Evolutionary conservation across 2,888 invertebrate species (phyloP).

Genomic region (Limulus polyphemus): DNA sequence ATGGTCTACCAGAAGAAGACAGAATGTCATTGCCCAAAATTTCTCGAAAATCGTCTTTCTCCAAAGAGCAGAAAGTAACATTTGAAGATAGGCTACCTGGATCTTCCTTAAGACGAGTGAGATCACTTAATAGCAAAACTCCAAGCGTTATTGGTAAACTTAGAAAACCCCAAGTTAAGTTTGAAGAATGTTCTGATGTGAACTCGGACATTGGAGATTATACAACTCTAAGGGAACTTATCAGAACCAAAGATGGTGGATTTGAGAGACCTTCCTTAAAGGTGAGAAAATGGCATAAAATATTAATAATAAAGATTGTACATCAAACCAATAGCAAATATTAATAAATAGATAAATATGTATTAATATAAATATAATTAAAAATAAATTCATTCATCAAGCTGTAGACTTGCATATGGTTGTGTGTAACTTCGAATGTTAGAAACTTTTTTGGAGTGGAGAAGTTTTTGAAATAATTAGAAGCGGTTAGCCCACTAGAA

Average conservation of each 20-base stretch:
- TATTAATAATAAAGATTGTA: no score
- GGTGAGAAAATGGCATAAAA: no score
- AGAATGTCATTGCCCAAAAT: slow-evolving; percentile 27
- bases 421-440: no score
- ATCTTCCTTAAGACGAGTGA: slow-evolving; percentile 13
- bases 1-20: slow-evolving; percentile 17
- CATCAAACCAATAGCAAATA: no score
- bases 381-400: no score
- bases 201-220: slow-evolving; percentile 60
- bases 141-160: slow-evolving; percentile 22
- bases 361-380: no score
- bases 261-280: no score
- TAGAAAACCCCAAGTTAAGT: slow-evolving; percentile 42
- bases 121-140: slow-evolving; percentile 20
- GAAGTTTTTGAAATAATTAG: no score
- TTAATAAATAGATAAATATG: no score
- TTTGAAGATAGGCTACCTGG: slow-evolving; percentile 48
- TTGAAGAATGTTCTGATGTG: slow-evolving; percentile 30
- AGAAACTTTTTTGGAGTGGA: no score
- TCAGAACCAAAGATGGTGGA: slow-evolving; percentile 8
- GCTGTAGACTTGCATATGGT: no score
- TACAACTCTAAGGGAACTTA: slow-evolving; percentile 51
- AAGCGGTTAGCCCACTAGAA: no score
- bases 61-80: slow-evolving; percentile 50
- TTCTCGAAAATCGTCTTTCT: slow-evolving; percentile 24